Percentiles rank a stretch among this genome's conserved stretches.
These are phyloP conservation scores for Sapayoa aenigma DNA, from an alignment of 2,113 vertebrate genomes.

Conservation along the genomic window DNA sequence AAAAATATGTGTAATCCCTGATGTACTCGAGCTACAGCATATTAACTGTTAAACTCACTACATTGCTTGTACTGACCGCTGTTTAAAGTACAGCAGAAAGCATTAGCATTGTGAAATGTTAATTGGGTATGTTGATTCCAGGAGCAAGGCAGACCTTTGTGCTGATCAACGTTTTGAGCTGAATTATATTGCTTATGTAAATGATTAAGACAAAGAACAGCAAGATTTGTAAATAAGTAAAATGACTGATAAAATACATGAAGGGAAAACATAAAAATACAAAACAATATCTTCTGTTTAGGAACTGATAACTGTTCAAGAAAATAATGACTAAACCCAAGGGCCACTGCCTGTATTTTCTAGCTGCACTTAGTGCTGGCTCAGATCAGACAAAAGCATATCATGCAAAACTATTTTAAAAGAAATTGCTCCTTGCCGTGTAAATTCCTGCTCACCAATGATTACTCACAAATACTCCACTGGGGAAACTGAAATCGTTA, in stretches of 20 bases:
- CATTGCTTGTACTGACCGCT: neutral
- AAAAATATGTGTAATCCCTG: neutral
- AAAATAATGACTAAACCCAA: neutral
- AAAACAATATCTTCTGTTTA: neutral
- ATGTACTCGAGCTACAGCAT: neutral
- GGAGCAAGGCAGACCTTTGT: conserved; percentile 5
- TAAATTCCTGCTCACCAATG: neutral
- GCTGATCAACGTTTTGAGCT: conserved; percentile 19
- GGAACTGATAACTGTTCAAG: neutral
- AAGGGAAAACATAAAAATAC: neutral
- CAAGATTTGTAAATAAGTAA: neutral
- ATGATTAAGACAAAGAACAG: neutral
- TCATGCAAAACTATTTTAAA: neutral
- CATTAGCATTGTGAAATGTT: neutral
- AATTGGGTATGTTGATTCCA: neutral
- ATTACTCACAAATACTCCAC: neutral
- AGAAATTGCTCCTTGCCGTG: neutral
- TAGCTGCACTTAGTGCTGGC: neutral
- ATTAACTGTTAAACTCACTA: neutral
- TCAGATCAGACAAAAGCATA: neutral
- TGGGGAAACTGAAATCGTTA: conserved; percentile 1
- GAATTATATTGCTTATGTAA: conserved; percentile 5
- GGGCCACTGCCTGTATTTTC: neutral
- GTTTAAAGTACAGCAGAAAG: neutral
- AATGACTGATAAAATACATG: neutral